These are phyloP conservation scores for Mus pahari DNA, from an alignment of 2,113 vertebrate species.

Conservation along the genomic window DNA sequence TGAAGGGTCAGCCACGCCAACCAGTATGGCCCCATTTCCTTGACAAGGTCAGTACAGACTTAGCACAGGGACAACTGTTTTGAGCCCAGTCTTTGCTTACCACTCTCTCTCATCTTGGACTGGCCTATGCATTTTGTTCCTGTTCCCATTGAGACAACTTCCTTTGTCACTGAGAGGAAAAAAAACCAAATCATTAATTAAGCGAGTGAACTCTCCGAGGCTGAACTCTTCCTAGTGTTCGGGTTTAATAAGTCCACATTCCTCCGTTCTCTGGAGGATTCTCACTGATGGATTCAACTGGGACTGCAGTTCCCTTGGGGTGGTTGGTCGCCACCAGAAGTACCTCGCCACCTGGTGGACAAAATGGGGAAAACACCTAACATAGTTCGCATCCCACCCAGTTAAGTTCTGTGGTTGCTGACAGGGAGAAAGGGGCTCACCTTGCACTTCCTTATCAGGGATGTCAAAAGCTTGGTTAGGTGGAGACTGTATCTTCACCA, in stretches of 20 bases:
- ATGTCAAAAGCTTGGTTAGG: background rate
- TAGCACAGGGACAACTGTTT: background rate
- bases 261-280: background rate
- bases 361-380: background rate
- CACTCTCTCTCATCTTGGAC: slow-evolving; percentile 91
- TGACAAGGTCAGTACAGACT: background rate
- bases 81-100: slow-evolving; percentile 83
- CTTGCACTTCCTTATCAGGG: background rate
- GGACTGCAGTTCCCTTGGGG: rapidly evolving
- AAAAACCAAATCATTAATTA: background rate
- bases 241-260: background rate
- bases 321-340: background rate
- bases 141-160: slow-evolving; percentile 96
- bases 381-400: rapidly evolving
- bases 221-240: background rate
- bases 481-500: slow-evolving; percentile 86
- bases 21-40: background rate
- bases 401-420: background rate
- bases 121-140: slow-evolving; percentile 97
- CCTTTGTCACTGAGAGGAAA: slow-evolving; percentile 86
- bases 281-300: background rate
- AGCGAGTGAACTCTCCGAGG: background rate
- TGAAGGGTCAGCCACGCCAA: background rate
- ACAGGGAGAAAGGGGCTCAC: slow-evolving; percentile 57
- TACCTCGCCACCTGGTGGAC: background rate